Base-by-base conservation (phyloP, 2,888 invertebrate genomes). In the Torymus auratus region DNA sequence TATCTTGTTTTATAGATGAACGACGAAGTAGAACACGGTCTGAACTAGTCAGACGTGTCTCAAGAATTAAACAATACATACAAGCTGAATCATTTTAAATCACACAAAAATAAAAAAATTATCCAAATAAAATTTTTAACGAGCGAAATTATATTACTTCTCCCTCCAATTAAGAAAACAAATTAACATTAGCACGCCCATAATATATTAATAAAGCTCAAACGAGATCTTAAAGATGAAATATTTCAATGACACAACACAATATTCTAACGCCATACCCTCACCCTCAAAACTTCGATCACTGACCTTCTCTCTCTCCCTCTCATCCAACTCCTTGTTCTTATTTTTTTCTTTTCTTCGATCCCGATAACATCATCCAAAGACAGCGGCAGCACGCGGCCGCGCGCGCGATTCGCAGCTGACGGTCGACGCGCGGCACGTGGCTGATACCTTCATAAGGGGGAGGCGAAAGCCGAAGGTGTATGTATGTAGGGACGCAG, bases 321-420 rank as follows among this genome's bases (percentile, higher is more conserved):
- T 50, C 17, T 17, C 52, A n/a, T 41, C 15, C 50, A 52, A 67
- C 20, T 52, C 50, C 53, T 20, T 4, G 15, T 12, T 41, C 52
- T 7, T 7, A 12, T 15, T 56, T n/a, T 56, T 15, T n/a, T 15
- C 56, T 56, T 15, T 56, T 56, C 56, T n/a, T 15, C 56, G 14
- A 56, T 15, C 41, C 52, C 52, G 41, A 53, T 5, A 60, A 58
- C 41, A 65, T 5, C 20, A 12, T 23, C 5, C 13, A 17, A 68
- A n/a, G 68, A 28, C 14, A 52, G 15, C 61, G 61, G 23, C 11
- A 55, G 55, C 60, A 68, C 50, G 53, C 61, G 61, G 50, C 58
- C 52, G 65, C 41, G 41, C 41, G 41, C 11, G 7, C 65, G 61
- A 78, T 65, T 60, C 15, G 71, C 65, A 78, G 78, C 77, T 78